Evolutionary conservation across 2,888 invertebrate species (phyloP), one percentile per base, ranked within the genome.

Genomic region (Oscheius sp.): DNA sequence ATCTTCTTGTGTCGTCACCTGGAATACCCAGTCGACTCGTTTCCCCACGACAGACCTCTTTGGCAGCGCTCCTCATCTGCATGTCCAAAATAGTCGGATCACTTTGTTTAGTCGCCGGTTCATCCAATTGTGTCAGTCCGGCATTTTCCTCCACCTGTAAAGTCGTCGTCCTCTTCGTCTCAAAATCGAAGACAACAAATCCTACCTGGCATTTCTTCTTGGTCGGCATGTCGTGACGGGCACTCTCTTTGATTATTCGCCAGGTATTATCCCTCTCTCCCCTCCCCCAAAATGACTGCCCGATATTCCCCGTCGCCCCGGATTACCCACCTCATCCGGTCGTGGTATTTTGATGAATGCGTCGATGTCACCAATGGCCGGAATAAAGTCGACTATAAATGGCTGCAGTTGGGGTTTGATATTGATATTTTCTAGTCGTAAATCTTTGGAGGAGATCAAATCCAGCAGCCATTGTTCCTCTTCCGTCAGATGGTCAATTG

Each of bases 291-390:
- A 49, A 21, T 13, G 49, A 3, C 21, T 3, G 13, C 3, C 21
- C 16, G 13, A 49, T 16, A 49, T 7, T 45, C 45, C 49, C 49
- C 21, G 49, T 13, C 16, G 21, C 43, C 29, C n/a, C 9, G 29
- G 58, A 58, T 61, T 66, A 66, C 52, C 43, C 56, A 83, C 83
- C 69, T 82, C 91, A 83, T 94, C 93, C 0, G 97, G 97, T 25
- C 95, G 92, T 0, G 90, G 89, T 41, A 91, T 89, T 91, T 98
- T 99, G 52, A 99, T 92, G 90, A 99, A 97, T 2, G 96, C 96
- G 90, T 99, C 99, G 82, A 97, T 96, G 89, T 99, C 98, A 0
- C 99, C 99, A 59, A 99, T 96, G 0, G 96, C 95, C 9, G 99
- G 98, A 84, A 98, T 94, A 90, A 93, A 98, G 87, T 99, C 98